Base-by-base conservation (phyloP, 92 coral and sea anemone species). In the Palythoa caribaeorum region DNA sequence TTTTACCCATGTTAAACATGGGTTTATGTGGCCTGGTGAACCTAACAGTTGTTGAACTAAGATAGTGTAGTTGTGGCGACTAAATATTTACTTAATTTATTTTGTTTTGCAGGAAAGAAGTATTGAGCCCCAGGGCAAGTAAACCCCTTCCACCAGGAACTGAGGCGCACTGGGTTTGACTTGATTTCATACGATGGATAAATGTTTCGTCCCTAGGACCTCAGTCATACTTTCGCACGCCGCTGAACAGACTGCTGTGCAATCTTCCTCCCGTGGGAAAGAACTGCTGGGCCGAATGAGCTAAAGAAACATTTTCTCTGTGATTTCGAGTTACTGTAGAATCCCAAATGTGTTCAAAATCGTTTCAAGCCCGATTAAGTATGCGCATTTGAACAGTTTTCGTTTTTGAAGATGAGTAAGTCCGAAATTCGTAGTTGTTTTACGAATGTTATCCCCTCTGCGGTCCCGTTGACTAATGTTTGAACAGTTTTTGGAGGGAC, bases 151-250 rank as follows among this genome's bases (percentile, higher is more conserved):
- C 85, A 63, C 85, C 85, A 10, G 85, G 85, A 12, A 63, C 85
- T 44, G 85, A 80, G n/a, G 85, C 85, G 19, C 85, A 80, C 59
- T 80, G 85, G 85, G 85, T 80, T 40, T 80, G 39, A 48, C n/a
- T 21, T 14, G 11, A 52, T 15, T 73, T 73, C 53, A 38, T 17
- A 40, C 15, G 21, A 6, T 12, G 17, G 17, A 20, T 1, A 71
- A 38, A 35, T 38, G 48, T 71, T 71, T 38, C 76, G 11, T 71
- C 20, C 10, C 5, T 35, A 63, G 1, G 6, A n/a, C 70, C 6
- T 63, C 44, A 28, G 9, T 2, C 75, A 36, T 37, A 13, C 75
- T 12, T 38, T 35, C 40, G 39, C 28, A 12, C 14, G 16, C 75
- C 5, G n/a, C 37, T 4, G 75, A 70, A 11, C 39, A 70, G 44